phyloP scores from a whole-genome alignment of 2,797 vertebrate genomes.

The Gastrophryne carolinensis region DNA sequence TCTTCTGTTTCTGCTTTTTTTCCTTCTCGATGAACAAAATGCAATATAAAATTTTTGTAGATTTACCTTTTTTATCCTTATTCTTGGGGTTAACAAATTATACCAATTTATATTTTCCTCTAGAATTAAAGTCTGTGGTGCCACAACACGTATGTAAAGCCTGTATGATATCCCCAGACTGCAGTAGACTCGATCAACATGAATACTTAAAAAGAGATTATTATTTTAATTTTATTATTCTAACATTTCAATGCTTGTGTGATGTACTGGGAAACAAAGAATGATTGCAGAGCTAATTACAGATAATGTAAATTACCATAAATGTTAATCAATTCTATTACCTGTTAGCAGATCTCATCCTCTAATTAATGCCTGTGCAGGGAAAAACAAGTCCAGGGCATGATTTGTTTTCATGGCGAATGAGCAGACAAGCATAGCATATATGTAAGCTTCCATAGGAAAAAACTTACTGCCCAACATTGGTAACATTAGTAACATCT shows the following conservation, averaged over 20 bases:
- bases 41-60: too few relatives aligned
- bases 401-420: not conserved
- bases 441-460: not conserved
- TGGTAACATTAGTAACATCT: too few relatives aligned
- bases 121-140: not conserved
- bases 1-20: too few relatives aligned
- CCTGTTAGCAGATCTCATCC: not conserved
- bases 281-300: constrained; percentile 18
- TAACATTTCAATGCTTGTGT: not conserved
- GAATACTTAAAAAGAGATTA: not conserved
- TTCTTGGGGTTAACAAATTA: too few relatives aligned
- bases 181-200: not conserved
- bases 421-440: not conserved
- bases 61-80: not conserved
- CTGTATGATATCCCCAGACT: not conserved
- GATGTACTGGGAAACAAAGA: not conserved
- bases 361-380: not conserved
- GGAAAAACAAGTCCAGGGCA: not conserved
- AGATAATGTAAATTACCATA: constrained; percentile 19
- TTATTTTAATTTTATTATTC: not conserved
- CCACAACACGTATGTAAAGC: not conserved
- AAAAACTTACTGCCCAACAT: too few relatives aligned
- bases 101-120: too few relatives aligned
- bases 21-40: too few relatives aligned
- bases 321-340: constrained; percentile 20